Conservation (phyloP, 2,888 invertebrate genomes). For the Baccha elongata region DNA sequence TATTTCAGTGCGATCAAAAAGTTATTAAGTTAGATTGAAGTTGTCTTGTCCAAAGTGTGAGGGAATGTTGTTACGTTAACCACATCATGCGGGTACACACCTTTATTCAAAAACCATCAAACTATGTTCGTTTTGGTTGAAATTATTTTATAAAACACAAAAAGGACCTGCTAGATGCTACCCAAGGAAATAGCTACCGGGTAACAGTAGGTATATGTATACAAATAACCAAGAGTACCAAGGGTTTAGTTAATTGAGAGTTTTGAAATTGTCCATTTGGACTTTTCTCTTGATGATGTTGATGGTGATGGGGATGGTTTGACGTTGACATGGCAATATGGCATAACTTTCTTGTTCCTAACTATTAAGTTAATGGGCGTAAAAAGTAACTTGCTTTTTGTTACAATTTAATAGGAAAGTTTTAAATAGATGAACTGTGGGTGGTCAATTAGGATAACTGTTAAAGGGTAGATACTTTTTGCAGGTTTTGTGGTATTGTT, state of each 20-base stretch:
- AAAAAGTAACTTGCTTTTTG: background rate
- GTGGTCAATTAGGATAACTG: background rate
- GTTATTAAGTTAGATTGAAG: conserved; percentile 26
- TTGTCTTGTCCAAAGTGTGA: conserved; percentile 15
- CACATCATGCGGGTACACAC: conserved; percentile 8
- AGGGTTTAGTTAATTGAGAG: conserved; percentile 58
- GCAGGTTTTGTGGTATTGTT: no score
- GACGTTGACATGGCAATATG: background rate
- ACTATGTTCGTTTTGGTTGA: conserved; percentile 11
- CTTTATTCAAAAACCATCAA: conserved; percentile 3
- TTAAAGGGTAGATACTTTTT: no score
- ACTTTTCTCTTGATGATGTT: conserved; percentile 18
- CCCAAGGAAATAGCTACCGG: conserved; percentile 3
- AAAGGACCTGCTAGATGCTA: no score
- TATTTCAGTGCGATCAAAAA: conserved; percentile 16
- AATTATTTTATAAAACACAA: conserved; percentile 14
- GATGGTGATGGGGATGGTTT: conserved; percentile 17
- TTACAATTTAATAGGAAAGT: conserved; percentile 4
- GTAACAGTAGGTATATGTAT: background rate
- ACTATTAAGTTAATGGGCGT: conserved; percentile 36
- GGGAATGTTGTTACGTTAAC: conserved; percentile 24
- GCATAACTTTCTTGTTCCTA: conserved; percentile 9
- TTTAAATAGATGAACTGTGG: background rate
- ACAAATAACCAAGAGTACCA: conserved; percentile 9
- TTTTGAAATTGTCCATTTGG: conserved; percentile 44